phyloP scores from a whole-genome alignment of 2,888 invertebrate species.

The Mechanitis messenoides region DNA sequence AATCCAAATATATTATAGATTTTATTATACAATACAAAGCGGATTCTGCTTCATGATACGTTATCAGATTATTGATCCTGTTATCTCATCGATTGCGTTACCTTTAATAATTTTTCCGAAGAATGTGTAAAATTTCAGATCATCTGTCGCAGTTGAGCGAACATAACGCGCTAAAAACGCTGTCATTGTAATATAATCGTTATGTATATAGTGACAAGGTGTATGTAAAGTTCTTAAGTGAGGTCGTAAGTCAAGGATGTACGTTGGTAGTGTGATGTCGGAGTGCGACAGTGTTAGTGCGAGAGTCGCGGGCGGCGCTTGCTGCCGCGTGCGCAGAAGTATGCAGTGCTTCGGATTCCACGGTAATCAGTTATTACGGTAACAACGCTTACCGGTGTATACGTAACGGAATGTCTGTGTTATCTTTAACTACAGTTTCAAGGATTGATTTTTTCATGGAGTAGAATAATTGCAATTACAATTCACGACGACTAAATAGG shows the following conservation, averaged over 20 bases:
- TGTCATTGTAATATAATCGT: slow-evolving; percentile 34
- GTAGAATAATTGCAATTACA: neutral
- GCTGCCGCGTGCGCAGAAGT: slow-evolving; percentile 67
- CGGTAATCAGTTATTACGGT: slow-evolving; percentile 45
- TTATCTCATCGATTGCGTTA: slow-evolving; percentile 54
- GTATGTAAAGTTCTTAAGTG: slow-evolving; percentile 11
- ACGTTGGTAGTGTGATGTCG: slow-evolving; percentile 49
- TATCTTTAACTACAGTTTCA: slow-evolving; percentile 1
- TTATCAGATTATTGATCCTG: slow-evolving; percentile 44
- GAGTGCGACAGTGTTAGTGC: slow-evolving; percentile 62
- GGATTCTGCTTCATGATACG: slow-evolving; percentile 11
- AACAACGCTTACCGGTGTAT: slow-evolving; percentile 9
- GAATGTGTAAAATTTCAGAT: slow-evolving; percentile 43
- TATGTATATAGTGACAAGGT: slow-evolving; percentile 37
- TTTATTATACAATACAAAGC: too few species aligned
- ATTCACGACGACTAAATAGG: neutral
- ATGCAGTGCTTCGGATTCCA: slow-evolving; percentile 73
- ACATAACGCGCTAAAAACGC: slow-evolving; percentile 40
- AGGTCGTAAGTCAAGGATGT: slow-evolving; percentile 48
- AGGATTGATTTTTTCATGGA: slow-evolving; percentile 1
- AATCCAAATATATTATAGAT: neutral
- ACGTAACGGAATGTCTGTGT: slow-evolving; percentile 8
- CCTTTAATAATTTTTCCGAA: slow-evolving; percentile 49
- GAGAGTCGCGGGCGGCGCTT: slow-evolving; percentile 54
- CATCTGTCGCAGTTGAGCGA: slow-evolving; percentile 49